Evolutionary conservation across 2,797 vertebrate genomes (phyloP), one percentile per base, ranked within the genome.

Genomic region (Luscinia megarhynchos): DNA sequence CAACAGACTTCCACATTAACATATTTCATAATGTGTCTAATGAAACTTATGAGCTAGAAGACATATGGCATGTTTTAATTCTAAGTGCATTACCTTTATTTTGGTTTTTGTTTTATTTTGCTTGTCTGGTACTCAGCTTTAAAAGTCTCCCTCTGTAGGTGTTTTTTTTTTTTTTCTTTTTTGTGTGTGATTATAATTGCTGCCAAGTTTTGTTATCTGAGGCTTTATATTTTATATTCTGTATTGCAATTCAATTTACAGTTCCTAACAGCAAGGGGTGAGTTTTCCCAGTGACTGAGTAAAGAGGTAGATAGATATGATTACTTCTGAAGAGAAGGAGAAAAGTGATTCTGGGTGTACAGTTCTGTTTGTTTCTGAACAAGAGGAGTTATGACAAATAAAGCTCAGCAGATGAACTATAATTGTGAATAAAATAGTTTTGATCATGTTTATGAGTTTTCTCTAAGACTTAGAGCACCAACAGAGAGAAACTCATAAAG

Each of bases 211-310:
- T 89, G 17, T 87, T 58, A 54, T 81, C 48, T 59, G 72, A 46
- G 50, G 45, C 24, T 80, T 93, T 79, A 15, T 89, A 87, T 80
- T 94, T 90, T 51, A 66, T 79, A 22, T 94, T 93, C 61, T 48
- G 10, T n/a, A 79, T 80, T 86, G 53, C 30, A 87, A 84, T 82
- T 88, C 75, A 88, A 85, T 94, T 95, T 94, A 72, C 46, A 91
- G 78, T 45, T 80, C 29, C 84, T 93, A 94, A 87, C 63, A 95
- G 90, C 32, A 84, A 93, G 68, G 7, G 32, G 34, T 53, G 66
- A 66, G 43, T 68, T 93, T 87, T 95, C 68, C 72, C 5, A 11
- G 50, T 32, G 34, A 55, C 27, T 87, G 50, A 70, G n/a, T 75
- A 83, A 89, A 85, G 38, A 84, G 41, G 11, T 23, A 73, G 58